Percentiles rank a stretch among this genome's conserved stretches.
These are phyloP conservation scores for Potamilus streckersoni DNA, from an alignment of 1,140 invertebrate species.

Conservation along the genomic window DNA sequence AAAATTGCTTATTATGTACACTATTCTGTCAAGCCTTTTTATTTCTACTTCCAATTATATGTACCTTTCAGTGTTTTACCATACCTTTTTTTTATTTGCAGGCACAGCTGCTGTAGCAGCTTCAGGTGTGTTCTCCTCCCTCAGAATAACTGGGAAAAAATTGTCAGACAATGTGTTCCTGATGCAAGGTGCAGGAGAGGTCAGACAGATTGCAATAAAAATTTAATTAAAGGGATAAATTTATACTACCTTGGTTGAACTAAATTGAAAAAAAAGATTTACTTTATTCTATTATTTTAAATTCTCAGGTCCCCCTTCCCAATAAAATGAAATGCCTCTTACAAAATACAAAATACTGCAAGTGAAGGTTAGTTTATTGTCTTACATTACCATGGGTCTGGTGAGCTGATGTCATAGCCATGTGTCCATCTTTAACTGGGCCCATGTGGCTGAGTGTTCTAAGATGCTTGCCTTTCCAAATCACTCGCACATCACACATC, in stretches of 20 bases:
- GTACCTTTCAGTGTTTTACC: background rate
- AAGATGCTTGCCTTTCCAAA: too few species aligned
- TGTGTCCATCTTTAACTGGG: too few species aligned
- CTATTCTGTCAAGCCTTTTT: background rate
- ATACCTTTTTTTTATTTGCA: slow-evolving; percentile 22
- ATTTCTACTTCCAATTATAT: background rate
- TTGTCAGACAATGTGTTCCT: slow-evolving; percentile 63
- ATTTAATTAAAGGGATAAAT: background rate
- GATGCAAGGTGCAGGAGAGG: slow-evolving; percentile 68
- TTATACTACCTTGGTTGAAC: background rate
- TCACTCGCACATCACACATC: too few species aligned
- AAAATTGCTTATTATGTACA: background rate
- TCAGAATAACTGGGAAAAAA: slow-evolving; percentile 59
- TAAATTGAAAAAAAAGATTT: background rate
- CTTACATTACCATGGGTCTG: too few species aligned
- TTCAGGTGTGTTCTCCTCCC: slow-evolving; percentile 61
- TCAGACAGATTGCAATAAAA: slow-evolving; percentile 25
- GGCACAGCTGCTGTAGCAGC: slow-evolving; percentile 68
- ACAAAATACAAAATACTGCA: too few species aligned
- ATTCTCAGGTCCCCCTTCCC: too few species aligned
- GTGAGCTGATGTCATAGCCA: too few species aligned
- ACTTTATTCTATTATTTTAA: too few species aligned
- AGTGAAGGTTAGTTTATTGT: too few species aligned
- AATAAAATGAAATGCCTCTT: too few species aligned
- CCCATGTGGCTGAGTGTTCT: too few species aligned